phyloP scores from a whole-genome alignment of 1,140 invertebrate species.

The Chymomyza costata region DNA sequence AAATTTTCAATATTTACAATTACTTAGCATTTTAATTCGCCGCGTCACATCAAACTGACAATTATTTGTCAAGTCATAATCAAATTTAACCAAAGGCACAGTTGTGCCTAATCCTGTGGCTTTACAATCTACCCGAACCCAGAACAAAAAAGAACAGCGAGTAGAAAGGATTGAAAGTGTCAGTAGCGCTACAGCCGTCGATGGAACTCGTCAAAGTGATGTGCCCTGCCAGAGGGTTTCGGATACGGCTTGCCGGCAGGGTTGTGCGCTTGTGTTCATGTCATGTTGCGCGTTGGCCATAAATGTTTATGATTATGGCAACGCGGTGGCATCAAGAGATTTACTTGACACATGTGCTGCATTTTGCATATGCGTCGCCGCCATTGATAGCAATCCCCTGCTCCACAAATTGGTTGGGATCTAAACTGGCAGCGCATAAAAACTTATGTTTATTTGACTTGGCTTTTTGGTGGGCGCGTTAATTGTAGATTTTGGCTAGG shows the following conservation, averaged over 20 bases:
- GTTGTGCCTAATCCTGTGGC: constrained; percentile 68
- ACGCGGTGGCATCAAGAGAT: constrained; percentile 48
- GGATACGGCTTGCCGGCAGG: background rate
- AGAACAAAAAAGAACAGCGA: constrained; percentile 12
- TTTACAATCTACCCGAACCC: constrained; percentile 44
- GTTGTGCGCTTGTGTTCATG: constrained; percentile 13
- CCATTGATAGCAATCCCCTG: too few relatives aligned
- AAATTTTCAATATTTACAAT: constrained; percentile 70
- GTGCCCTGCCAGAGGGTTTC: constrained; percentile 38
- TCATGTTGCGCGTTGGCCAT: constrained; percentile 32
- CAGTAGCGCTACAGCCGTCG: background rate
- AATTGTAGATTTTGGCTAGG: constrained; percentile 47
- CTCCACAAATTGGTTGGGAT: too few relatives aligned
- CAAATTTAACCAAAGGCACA: constrained; percentile 62
- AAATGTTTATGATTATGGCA: constrained; percentile 71
- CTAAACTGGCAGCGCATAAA: constrained; percentile 60
- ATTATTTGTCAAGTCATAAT: constrained; percentile 73
- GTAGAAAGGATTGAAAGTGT: constrained; percentile 52
- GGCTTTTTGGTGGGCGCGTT: constrained; percentile 53
- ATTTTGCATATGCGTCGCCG: constrained; percentile 72
- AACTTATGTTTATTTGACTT: constrained; percentile 74
- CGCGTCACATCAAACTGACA: constrained; percentile 67
- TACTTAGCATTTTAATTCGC: constrained; percentile 68
- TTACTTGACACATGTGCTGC: constrained; percentile 70
- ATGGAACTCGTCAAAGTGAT: constrained; percentile 57